These are phyloP conservation scores for Dryobotodes eremita DNA, from an alignment of 2,888 invertebrate species.

Conservation along the genomic window DNA sequence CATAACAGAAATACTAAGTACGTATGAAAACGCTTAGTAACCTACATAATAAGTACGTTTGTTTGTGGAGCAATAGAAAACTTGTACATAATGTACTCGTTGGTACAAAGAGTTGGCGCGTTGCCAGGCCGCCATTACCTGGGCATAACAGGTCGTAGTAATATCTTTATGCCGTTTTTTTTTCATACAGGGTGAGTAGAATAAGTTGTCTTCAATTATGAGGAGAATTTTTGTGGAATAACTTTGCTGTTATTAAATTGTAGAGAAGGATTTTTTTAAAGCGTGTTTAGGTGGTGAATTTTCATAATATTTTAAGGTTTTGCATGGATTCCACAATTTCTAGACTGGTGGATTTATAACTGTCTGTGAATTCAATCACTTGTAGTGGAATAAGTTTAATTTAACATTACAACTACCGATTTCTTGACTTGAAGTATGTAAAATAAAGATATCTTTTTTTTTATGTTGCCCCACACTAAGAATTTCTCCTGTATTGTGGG, in stretches of 20 bases:
- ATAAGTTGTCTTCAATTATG: slow-evolving; percentile 35
- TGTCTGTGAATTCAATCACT: too few species aligned
- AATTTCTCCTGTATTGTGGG: too few species aligned
- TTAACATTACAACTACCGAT: too few species aligned
- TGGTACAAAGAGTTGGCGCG: slow-evolving; percentile 49
- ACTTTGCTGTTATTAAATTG: not conserved
- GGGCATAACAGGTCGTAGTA: slow-evolving; percentile 46
- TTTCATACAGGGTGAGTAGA: slow-evolving; percentile 16
- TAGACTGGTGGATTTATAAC: too few species aligned
- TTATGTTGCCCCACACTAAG: too few species aligned
- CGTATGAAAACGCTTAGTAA: slow-evolving; percentile 32
- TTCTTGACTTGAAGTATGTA: too few species aligned
- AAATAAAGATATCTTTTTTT: too few species aligned
- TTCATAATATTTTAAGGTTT: not conserved
- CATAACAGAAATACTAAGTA: slow-evolving; percentile 31
- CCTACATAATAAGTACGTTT: slow-evolving; percentile 40
- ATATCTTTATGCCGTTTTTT: slow-evolving; percentile 48
- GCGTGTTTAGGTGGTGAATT: not conserved
- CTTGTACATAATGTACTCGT: slow-evolving; percentile 42
- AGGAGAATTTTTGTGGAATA: not conserved
- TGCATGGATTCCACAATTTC: not conserved
- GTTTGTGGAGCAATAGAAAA: slow-evolving; percentile 44
- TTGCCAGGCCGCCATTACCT: slow-evolving; percentile 52
- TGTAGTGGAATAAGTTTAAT: too few species aligned
- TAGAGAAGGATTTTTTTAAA: not conserved